A percentile compares a stretch with the other conserved stretches of the same genome.
phyloP scores from a whole-genome alignment of 2,797 vertebrate genomes.

The Sandelia bainsii region DNA sequence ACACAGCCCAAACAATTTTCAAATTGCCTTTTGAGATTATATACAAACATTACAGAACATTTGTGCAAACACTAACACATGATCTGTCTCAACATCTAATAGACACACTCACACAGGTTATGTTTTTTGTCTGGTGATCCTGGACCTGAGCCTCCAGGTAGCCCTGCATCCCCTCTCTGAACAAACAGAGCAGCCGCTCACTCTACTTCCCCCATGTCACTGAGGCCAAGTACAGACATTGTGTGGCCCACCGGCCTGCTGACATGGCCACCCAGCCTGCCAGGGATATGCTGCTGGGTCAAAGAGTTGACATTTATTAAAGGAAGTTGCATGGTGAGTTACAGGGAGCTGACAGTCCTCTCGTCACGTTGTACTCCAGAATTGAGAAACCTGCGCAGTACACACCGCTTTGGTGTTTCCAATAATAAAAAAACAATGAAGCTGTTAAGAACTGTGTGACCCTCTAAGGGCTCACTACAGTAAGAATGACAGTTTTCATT shows the following conservation, averaged over 20 bases:
- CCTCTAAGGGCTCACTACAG: constrained; percentile 63
- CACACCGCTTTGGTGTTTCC: constrained; percentile 68
- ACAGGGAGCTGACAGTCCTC: constrained; percentile 73
- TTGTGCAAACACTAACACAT: constrained; percentile 29
- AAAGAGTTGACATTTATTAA: constrained; percentile 77
- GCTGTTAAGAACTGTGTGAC: constrained; percentile 63
- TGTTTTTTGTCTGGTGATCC: constrained; percentile 59
- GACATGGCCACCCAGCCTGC: constrained; percentile 68
- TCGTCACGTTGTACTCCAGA: constrained; percentile 70
- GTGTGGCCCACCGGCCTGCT: constrained; percentile 62
- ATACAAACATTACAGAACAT: constrained; percentile 2
- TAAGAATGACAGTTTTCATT: constrained; percentile 68
- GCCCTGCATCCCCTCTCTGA: constrained; percentile 67
- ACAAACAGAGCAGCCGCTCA: constrained; percentile 70
- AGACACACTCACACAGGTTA: constrained; percentile 33
- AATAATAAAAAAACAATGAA: constrained; percentile 78
- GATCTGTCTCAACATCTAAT: constrained; percentile 14
- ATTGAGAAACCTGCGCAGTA: constrained; percentile 56
- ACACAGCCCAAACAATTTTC: constrained; percentile 43
- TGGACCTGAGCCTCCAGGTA: constrained; percentile 73
- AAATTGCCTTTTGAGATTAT: constrained; percentile 9
- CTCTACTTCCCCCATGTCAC: constrained; percentile 72
- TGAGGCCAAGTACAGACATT: constrained; percentile 72
- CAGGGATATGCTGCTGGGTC: constrained; percentile 72
- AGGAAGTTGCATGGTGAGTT: constrained; percentile 75